Conservation (phyloP, 2,113 vertebrate genomes). For the Myotis davidii region DNA sequence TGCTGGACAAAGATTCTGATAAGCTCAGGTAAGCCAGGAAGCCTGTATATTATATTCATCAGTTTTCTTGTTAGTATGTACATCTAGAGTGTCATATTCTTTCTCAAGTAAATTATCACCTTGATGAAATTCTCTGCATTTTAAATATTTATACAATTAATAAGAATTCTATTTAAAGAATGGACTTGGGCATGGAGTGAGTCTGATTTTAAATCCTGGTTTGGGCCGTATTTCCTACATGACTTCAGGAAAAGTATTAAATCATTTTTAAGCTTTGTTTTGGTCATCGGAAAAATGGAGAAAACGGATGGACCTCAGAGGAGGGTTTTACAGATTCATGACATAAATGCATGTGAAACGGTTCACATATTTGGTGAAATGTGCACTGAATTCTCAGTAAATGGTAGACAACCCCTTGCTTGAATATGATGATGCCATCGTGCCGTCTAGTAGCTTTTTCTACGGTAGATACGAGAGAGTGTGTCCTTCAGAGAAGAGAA, state of each 20-base stretch:
- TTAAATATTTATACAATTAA: too few relatives aligned
- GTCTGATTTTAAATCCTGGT: neutral
- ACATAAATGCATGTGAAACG: neutral
- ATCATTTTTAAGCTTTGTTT: neutral
- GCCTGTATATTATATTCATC: too few relatives aligned
- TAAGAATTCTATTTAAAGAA: neutral
- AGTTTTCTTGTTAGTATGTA: too few relatives aligned
- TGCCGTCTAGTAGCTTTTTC: neutral
- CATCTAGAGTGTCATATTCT: too few relatives aligned
- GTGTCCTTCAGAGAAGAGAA: conserved; percentile 28
- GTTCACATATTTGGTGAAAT: neutral
- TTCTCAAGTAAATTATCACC: too few relatives aligned
- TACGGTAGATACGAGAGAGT: neutral
- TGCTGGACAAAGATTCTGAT: neutral
- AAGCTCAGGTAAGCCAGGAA: neutral
- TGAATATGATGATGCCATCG: neutral
- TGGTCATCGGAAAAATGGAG: neutral
- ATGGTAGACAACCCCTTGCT: neutral
- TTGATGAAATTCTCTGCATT: too few relatives aligned
- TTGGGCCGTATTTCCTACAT: neutral
- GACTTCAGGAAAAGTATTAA: neutral
- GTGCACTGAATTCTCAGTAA: neutral
- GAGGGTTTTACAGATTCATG: neutral
- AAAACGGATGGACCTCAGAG: neutral
- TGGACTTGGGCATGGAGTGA: neutral